phyloP scores from a whole-genome alignment of 2,888 invertebrate species.

The Ectropis crepuscularia region DNA sequence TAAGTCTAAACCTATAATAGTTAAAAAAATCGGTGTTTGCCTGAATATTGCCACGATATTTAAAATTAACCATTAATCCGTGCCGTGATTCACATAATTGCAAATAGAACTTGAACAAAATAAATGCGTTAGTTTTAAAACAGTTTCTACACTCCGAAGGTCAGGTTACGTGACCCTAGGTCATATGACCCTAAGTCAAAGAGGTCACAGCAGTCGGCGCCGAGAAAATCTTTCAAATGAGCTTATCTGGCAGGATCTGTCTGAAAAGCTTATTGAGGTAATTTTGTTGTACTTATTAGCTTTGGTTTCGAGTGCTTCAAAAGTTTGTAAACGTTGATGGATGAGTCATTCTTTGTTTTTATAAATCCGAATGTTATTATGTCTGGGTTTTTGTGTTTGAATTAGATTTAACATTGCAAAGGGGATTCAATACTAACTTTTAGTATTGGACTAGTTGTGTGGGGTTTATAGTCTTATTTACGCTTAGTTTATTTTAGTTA shows the following conservation, averaged over 20 bases:
- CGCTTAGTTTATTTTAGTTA: no score
- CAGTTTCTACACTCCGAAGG: conserved; percentile 23
- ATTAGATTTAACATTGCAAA: background rate
- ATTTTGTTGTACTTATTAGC: conserved; percentile 16
- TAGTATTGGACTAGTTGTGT: no score
- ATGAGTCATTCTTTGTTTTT: conserved; percentile 2
- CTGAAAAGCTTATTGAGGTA: conserved; percentile 13
- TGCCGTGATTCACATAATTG: no score
- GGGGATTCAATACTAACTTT: no score
- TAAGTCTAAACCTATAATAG: no score
- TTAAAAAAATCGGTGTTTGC: no score
- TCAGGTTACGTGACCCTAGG: conserved; percentile 15
- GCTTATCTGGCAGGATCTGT: conserved; percentile 8
- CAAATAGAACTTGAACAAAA: background rate
- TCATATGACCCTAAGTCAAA: conserved; percentile 17
- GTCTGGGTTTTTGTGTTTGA: background rate
- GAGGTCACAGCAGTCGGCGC: conserved; percentile 18
- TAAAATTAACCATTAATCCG: no score
- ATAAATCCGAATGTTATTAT: background rate
- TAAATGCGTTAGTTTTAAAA: conserved; percentile 22
- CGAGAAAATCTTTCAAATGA: conserved; percentile 21
- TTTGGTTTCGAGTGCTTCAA: conserved; percentile 5
- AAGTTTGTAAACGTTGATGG: conserved; percentile 7
- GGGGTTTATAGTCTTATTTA: no score
- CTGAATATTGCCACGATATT: no score